Evolutionary conservation across 1,140 invertebrate species (phyloP), one percentile per base, ranked within the genome.

Genomic region (Thaumetopoea pityocampa): DNA sequence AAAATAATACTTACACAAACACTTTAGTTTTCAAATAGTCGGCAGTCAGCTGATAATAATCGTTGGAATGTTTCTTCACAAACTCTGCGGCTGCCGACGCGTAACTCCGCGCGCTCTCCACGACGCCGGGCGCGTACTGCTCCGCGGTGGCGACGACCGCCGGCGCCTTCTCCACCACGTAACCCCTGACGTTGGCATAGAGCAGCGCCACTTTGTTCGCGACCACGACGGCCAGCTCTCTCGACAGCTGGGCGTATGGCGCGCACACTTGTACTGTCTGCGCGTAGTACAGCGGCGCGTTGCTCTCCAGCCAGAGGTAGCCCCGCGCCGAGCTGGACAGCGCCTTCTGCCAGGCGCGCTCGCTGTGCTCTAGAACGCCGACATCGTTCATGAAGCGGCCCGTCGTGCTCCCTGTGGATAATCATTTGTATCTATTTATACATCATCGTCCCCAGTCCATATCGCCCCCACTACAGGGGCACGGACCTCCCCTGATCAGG

Each of bases 1-100:
- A 42, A 30, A 44, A 22, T 35, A 29, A 51, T 64, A 91, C 92
- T 92, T 88, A 94, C 92, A 93, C 85, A 84, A 93, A 92, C 28
- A 93, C 89, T 82, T 92, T 91, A 18, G 88, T 90, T 69, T 88
- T 87, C 53, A 93, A 79, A 85, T 92, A 89, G 24, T 87, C 79
- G 5, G 69, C 51, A 3, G 76, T 70, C 15, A 85, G 53, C 22
- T 77, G 65, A 44, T 83, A 89, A 49, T 85, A 84, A 11, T 87
- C 77, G 11, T 49, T 59, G 0, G 81, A 67, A 41, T 86, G 74
- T 27, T 78, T 72, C 73, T 72, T 79, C n/a, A 85, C 54, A 18
- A 56, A 46, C n/a, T 62, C 57, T 58, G 76, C 80, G 0, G 78
- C 82, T 23, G 67, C 67, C 14, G 58, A 51, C 0, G 77, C 55